phyloP scores from a whole-genome alignment of 2,113 vertebrate species.

The Carlito syrichta region DNA sequence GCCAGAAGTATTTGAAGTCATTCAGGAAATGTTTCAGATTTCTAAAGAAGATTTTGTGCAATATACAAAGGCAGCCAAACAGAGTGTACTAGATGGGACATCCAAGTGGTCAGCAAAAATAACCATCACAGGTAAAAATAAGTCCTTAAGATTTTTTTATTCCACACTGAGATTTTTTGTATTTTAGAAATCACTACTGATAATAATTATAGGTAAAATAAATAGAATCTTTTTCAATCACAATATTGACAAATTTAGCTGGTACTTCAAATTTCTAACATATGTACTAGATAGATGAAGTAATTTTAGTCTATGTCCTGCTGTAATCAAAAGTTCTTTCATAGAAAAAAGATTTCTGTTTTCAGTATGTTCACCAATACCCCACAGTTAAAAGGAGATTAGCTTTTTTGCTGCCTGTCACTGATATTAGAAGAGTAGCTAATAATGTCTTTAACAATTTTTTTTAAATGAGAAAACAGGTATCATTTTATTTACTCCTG shows the following conservation, averaged over 20 bases:
- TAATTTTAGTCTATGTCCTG: background rate
- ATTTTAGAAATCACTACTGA: background rate
- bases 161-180: background rate
- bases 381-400: background rate
- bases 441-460: background rate
- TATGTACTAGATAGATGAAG: background rate
- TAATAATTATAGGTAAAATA: background rate
- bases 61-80: conserved; percentile 94
- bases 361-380: background rate
- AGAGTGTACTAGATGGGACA: conserved; percentile 95
- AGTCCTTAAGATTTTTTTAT: background rate
- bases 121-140: conserved; percentile 93
- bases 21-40: conserved; percentile 95
- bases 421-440: background rate
- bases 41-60: conserved; percentile 92
- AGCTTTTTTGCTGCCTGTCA: background rate
- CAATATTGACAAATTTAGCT: background rate
- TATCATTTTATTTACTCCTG: background rate
- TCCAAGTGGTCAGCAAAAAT: conserved; percentile 99
- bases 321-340: background rate
- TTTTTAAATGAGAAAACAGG: background rate
- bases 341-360: background rate
- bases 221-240: background rate
- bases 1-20: conserved; percentile 96
- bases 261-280: background rate